Percentiles rank a stretch among this genome's conserved stretches.
These are phyloP conservation scores for Hemistola chrysoprasaria DNA, from an alignment of 2,888 invertebrate species.

Conservation along the genomic window DNA sequence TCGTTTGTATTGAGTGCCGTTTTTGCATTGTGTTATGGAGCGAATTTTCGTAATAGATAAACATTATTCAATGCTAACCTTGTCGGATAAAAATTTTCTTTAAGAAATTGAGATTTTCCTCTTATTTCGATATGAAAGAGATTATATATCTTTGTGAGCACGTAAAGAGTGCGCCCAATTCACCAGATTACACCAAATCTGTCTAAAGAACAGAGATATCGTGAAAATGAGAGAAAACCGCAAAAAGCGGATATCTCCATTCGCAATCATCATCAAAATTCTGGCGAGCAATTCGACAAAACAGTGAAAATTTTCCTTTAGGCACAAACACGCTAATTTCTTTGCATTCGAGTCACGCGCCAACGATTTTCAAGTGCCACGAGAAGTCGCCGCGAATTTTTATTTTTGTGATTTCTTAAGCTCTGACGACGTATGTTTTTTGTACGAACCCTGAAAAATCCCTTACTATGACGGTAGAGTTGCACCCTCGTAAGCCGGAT, in stretches of 20 bases:
- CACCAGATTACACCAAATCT: too few relatives aligned
- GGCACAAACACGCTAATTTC: slow-evolving; percentile 29
- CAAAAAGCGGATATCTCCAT: slow-evolving; percentile 11
- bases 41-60: too few relatives aligned
- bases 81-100: too few relatives aligned
- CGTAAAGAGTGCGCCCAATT: too few relatives aligned
- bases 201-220: too few relatives aligned
- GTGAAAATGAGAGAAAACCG: not conserved
- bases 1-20: too few relatives aligned
- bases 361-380: slow-evolving; percentile 61
- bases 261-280: slow-evolving; percentile 27
- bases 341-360: slow-evolving; percentile 54
- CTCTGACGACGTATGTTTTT: slow-evolving; percentile 42
- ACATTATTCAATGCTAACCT: too few relatives aligned
- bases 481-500: slow-evolving; percentile 2
- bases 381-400: slow-evolving; percentile 43
- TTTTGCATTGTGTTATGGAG: too few relatives aligned
- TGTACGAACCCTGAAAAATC: slow-evolving; percentile 12
- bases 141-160: too few relatives aligned
- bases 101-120: too few relatives aligned
- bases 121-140: too few relatives aligned
- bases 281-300: slow-evolving; percentile 24
- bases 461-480: not conserved
- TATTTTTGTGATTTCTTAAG: slow-evolving; percentile 36
- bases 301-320: slow-evolving; percentile 27